Evolutionary conservation across 2,888 invertebrate species (phyloP).

Genomic region (Opisthograptis luteolata): DNA sequence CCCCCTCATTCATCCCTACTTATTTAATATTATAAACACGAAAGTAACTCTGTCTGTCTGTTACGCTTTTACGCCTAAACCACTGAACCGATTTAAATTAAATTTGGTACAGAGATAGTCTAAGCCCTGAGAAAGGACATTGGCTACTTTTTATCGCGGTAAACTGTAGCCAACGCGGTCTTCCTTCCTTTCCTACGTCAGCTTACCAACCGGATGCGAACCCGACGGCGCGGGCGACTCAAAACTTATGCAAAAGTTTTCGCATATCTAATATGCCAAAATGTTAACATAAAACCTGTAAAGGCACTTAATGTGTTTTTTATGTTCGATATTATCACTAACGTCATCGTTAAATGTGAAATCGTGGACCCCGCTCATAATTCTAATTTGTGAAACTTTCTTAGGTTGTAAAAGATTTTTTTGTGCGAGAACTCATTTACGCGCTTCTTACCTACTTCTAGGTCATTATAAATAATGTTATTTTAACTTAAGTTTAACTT

Average conservation of each 20-base stretch:
- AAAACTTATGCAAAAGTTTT: conserved; percentile 1
- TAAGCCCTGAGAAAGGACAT: too few species aligned
- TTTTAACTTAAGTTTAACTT: too few species aligned
- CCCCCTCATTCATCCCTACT: too few species aligned
- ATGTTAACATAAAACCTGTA: conserved; percentile 10
- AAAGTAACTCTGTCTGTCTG: too few species aligned
- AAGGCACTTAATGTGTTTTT: conserved; percentile 10
- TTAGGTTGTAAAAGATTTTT: conserved; percentile 26
- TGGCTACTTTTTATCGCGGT: too few species aligned
- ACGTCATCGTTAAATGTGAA: conserved; percentile 34
- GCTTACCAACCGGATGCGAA: conserved; percentile 2
- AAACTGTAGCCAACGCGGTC: too few species aligned
- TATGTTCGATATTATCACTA: conserved; percentile 13
- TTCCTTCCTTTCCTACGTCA: not conserved
- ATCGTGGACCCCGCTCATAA: conserved; percentile 27
- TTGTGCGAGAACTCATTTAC: not conserved
- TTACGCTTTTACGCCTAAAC: too few species aligned
- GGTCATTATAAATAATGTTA: not conserved
- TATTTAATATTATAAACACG: too few species aligned
- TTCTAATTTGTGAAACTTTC: conserved; percentile 35
- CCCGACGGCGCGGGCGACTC: not conserved
- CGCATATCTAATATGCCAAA: conserved; percentile 7
- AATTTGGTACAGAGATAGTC: too few species aligned
- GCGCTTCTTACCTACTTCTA: conserved; percentile 6
- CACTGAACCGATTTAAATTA: too few species aligned